These are phyloP conservation scores for Xenotilapia flavipinnis DNA, from an alignment of 2,113 vertebrate genomes.

Conservation along the genomic window DNA sequence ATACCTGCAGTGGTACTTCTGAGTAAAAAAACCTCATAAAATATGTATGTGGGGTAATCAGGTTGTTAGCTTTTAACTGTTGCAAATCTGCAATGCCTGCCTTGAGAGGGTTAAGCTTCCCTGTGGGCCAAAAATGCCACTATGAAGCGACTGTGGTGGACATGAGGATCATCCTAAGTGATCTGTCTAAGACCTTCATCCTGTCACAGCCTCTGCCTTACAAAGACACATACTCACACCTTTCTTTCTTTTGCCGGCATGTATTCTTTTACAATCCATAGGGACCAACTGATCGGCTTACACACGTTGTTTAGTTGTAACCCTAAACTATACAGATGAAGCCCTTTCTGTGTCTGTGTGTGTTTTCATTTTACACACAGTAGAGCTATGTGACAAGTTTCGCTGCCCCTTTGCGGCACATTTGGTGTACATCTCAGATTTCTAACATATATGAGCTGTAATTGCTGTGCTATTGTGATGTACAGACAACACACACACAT, in stretches of 20 bases:
- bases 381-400: neutral
- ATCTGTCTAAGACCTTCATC: neutral
- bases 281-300: constrained; percentile 24
- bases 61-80: neutral
- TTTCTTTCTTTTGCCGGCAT: neutral
- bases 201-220: neutral
- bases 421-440: constrained; percentile 13
- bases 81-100: neutral
- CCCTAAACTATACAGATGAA: constrained; percentile 1
- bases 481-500: neutral
- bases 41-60: neutral
- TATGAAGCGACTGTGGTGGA: neutral
- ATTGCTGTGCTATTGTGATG: constrained; percentile 5
- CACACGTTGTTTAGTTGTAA: constrained; percentile 24
- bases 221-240: neutral
- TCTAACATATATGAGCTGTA: neutral
- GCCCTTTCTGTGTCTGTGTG: neutral
- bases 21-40: neutral
- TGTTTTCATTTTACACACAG: neutral
- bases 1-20: neutral
- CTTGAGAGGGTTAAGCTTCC: neutral
- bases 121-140: neutral
- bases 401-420: neutral
- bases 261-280: neutral
- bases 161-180: neutral